A percentile compares a stretch with the other conserved stretches of the same genome.
These are phyloP conservation scores for Paralichthys olivaceus DNA, from an alignment of 2,113 vertebrate species.

Conservation along the genomic window DNA sequence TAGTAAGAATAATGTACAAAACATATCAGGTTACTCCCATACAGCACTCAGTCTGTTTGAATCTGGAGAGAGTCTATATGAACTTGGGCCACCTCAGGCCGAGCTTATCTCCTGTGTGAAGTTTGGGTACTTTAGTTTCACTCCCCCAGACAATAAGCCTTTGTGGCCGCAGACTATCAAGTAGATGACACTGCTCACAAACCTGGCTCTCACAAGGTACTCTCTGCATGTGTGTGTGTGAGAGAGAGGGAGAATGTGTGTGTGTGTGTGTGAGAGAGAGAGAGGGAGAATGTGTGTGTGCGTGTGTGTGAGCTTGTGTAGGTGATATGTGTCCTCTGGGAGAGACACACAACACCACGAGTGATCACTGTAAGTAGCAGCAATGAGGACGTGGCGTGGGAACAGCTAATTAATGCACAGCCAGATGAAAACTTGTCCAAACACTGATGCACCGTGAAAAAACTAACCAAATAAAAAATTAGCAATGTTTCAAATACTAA, in stretches of 20 bases:
- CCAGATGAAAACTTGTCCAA: neutral
- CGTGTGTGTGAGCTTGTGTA: neutral
- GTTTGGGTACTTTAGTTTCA: constrained; percentile 35
- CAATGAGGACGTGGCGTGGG: constrained; percentile 43
- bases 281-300: neutral
- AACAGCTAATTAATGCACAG: constrained; percentile 40
- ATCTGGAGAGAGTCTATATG: no score
- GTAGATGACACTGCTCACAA: constrained; percentile 30
- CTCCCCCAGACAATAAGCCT: constrained; percentile 31
- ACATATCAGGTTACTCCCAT: no score
- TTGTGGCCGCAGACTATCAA: constrained; percentile 30
- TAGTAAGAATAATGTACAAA: no score
- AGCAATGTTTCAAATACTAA: no score
- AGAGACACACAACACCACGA: constrained; percentile 53
- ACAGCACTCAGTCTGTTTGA: no score
- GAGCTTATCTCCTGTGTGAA: neutral
- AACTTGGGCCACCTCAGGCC: neutral
- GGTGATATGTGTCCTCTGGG: constrained; percentile 11
- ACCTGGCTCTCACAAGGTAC: neutral
- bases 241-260: no score
- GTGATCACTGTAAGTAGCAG: constrained; percentile 7
- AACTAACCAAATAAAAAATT: no score
- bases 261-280: no score
- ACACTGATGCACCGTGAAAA: no score
- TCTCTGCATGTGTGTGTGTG: constrained; percentile 7